Evolutionary conservation across 2,113 vertebrate genomes (phyloP), one percentile per base, ranked within the genome.

Genomic region (Dipodomys ordii): DNA sequence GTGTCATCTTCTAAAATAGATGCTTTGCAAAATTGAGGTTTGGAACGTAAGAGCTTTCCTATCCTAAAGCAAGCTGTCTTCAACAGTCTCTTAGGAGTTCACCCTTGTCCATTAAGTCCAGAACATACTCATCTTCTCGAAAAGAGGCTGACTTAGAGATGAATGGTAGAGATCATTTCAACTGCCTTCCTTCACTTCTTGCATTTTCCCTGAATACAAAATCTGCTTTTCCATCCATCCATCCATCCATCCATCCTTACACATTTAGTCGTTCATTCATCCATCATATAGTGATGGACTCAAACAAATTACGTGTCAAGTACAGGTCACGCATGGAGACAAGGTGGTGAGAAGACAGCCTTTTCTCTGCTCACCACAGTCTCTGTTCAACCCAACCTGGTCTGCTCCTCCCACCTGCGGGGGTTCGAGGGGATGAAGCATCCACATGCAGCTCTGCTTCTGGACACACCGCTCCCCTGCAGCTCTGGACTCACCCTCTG

Each of bases 381-480:
- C 30, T 22, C 6, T 7, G 1, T 32, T 18, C 32, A n/a, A 20
- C 19, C 18, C n/a, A 0, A 19, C 57, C 25, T 0, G 13, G 28
- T 49, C 49, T 57, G 53, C 15, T 57, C 53, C 53, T 25, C 62
- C 62, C 19, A n/a, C 28, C 30, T 30, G 46, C 30, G 3, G 20
- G 9, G 7, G 4, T 22, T 28, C 6, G 46, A 28, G 7, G 12
- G 30, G 20, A 32, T 11, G 16, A 44, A 53, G 10, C 15, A 27
- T 4, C 57, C n/a, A 62, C 20, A 23, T 25, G 8, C 15, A 3
- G 0, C 8, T 27, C 7, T 12, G 6, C 13, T 44, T 53, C 32
- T 7, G 1, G 2, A 6, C 25, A 0, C 27, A 0, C 57, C 0
- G 7, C 4, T 22, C 7, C 11, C 76, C 39, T 20, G 8, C 2